Conservation (phyloP, 2,888 invertebrate species). For the Spatulosminthurus flaviceps region DNA sequence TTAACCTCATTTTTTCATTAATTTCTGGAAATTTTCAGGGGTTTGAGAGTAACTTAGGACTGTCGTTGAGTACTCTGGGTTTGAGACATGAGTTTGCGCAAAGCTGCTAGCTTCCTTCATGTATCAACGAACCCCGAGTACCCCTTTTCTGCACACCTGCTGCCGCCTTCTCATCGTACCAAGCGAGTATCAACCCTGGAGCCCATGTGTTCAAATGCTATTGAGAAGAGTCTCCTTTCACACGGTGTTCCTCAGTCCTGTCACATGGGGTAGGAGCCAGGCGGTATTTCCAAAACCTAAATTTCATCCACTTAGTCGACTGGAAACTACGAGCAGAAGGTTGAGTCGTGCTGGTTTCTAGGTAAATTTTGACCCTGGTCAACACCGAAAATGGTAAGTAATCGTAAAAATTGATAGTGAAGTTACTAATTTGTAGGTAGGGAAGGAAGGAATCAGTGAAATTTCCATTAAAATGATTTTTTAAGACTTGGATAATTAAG, state of each 20-base stretch:
- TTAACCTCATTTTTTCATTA: constrained; percentile 30
- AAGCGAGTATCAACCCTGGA: background rate
- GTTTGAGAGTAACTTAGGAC: constrained; percentile 62
- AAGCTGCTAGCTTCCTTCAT: background rate
- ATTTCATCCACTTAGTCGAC: background rate
- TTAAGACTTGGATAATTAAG: background rate
- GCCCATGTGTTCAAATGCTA: background rate
- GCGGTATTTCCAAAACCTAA: constrained; percentile 2
- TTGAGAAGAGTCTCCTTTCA: background rate
- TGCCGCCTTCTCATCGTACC: background rate
- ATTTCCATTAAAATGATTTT: background rate
- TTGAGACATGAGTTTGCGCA: constrained; percentile 58
- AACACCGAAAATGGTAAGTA: constrained; percentile 29
- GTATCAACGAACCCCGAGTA: constrained; percentile 4
- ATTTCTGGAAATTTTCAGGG: constrained; percentile 58
- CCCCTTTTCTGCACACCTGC: constrained; percentile 13
- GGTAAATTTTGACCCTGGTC: background rate
- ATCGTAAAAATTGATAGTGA: background rate
- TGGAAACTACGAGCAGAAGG: background rate
- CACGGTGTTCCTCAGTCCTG: background rate
- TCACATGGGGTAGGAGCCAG: background rate
- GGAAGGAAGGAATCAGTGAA: background rate
- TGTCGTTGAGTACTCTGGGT: constrained; percentile 58
- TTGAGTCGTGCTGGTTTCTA: background rate
- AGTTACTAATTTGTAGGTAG: background rate